Evolutionary conservation across 2,888 invertebrate species (phyloP).

Genomic region (Mimumesa dahlbomi): DNA sequence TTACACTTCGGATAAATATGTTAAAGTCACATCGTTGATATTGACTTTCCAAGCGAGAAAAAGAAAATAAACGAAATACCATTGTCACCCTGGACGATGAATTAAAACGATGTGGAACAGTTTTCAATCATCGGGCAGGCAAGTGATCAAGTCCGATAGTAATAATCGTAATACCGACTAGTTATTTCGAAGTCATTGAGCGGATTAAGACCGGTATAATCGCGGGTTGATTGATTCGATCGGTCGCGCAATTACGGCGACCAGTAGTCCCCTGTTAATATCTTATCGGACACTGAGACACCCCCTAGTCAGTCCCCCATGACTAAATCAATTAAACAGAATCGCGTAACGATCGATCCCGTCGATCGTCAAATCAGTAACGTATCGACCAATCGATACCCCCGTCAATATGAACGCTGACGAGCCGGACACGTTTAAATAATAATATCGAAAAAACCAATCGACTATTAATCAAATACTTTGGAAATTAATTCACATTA

Average conservation of each 20-base stretch:
- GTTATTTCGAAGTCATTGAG: constrained; percentile 35
- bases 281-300: constrained; percentile 44
- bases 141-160: constrained; percentile 11
- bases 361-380: constrained; percentile 26
- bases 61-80: no score
- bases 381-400: neutral
- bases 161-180: no score
- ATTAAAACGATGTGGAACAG: no score
- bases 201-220: constrained; percentile 48
- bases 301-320: constrained; percentile 20
- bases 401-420: neutral
- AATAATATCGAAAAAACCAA: no score
- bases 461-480: no score
- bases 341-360: constrained; percentile 35
- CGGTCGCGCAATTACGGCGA: constrained; percentile 44
- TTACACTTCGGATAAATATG: no score
- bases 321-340: constrained; percentile 52
- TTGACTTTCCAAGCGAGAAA: no score
- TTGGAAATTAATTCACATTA: no score
- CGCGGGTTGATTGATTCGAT: constrained; percentile 51
- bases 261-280: constrained; percentile 25
- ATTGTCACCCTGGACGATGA: no score
- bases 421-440: neutral
- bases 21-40: no score
- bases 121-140: no score